Evolutionary conservation across 2,888 invertebrate species (phyloP), one percentile per base, ranked within the genome.

Genomic region (Phlogophora meticulosa): DNA sequence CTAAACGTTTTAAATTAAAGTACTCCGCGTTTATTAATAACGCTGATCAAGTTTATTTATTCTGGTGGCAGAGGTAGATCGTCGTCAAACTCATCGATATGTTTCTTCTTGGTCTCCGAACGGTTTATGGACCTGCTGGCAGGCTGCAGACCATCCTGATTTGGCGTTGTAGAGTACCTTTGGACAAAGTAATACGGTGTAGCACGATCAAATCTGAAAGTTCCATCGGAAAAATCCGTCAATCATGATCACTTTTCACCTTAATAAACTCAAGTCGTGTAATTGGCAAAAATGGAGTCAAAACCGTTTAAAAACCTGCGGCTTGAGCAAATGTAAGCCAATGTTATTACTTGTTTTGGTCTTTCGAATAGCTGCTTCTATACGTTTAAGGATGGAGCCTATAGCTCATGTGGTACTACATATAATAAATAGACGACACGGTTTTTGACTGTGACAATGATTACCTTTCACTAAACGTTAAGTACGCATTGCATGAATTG

Each of bases 41-140:
- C 22, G 10, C 52, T 53, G 0, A 40, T n/a, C 13, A 11, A 17
- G n/a, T 40, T 22, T 10, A 38, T 53, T 80, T 86, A 95, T 73
- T 95, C 95, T 2, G 95, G 95, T 1, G 95, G 95, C 43, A 95
- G 80, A 13, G 95, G 95, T 49, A 95, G 82, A 49, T 95, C 95
- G n/a, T 94, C 94, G 4, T 94, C 94, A 58, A 89, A 91, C 42
- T 93, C 92, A 40, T 93, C 93, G 7, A 83, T 51, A 40, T 85
- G 80, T 78, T 91, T 94, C 87, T 91, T 93, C 70, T 85, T 90
- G 17, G 65, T 78, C 5, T 89, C 91, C 1, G 81, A 53, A 2
- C 90, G 88, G 10, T 83, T 84, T 1, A 87, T 70, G 0, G 90
- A 85, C 0, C 92, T 88, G 22, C 80, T 88, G 56, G 81, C 53